Evolutionary conservation across 2,113 vertebrate species (phyloP).

Genomic region (Dicrurus megarhynchus): DNA sequence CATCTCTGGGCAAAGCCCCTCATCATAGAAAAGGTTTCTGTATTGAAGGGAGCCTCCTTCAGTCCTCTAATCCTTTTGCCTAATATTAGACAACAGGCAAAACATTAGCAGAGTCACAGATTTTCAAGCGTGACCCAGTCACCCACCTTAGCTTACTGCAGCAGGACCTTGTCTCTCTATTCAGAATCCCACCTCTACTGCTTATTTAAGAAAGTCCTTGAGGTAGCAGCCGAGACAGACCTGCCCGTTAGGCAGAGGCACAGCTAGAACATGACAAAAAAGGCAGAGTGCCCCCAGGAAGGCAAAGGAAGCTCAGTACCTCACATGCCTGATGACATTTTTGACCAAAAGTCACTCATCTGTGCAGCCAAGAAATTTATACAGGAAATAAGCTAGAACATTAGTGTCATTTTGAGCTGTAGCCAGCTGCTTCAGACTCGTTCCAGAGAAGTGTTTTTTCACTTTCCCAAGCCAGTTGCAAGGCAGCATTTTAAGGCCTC

Average conservation of each 20-base stretch:
- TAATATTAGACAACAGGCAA: neutral
- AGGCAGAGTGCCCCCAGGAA: neutral
- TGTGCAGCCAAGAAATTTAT: neutral
- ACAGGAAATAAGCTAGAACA: neutral
- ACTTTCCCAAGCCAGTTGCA: neutral
- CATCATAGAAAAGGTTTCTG: neutral
- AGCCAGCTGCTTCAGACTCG: neutral
- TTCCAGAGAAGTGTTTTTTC: neutral
- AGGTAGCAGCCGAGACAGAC: neutral
- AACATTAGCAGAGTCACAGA: neutral
- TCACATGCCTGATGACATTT: neutral
- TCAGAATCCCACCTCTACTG: neutral
- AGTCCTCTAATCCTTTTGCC: neutral
- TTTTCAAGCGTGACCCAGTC: neutral
- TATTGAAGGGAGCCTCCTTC: neutral
- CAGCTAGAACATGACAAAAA: neutral
- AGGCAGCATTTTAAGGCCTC: neutral
- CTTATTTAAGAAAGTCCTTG: neutral
- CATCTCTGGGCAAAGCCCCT: neutral
- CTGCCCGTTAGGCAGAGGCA: neutral
- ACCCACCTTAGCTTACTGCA: neutral
- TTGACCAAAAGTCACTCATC: neutral
- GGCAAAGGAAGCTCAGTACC: neutral
- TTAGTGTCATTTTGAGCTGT: neutral
- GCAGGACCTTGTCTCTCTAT: neutral